Evolutionary conservation across 2,888 invertebrate species (phyloP), one percentile per base, ranked within the genome.

Genomic region (Eupithecia exiguata): DNA sequence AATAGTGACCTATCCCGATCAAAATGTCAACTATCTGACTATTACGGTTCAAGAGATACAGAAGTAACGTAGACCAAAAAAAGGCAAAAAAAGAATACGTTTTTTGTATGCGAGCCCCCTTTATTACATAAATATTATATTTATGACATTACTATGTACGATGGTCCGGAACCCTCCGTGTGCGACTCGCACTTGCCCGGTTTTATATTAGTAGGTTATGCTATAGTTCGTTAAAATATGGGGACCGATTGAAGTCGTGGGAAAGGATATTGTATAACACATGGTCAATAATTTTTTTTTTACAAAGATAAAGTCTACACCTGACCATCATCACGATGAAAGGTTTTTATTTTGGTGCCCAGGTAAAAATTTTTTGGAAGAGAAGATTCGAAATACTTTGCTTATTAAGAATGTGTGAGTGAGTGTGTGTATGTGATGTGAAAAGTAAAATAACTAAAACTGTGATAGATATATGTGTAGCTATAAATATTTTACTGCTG

Each of bases 261-360:
- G 93, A 92, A 92, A 84, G 80, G 76, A 84, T 81, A 82, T 85
- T 83, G 82, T 82, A 82, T 82, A 81, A 81, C 77, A 81, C 82
- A 81, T 80, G 81, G 80, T 86, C 86, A 87, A 86, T 84, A 83
- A 53, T 76, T 79, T 80, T 77, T 79, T 81, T 77, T 79, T 78
- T 82, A 78, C 82, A 78, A 78, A 85, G 86, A 89, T 90, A 87
- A 87, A 88, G 86, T 87, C 86, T 85, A 87, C 91, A 91, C 91
- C 91, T 91, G 89, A 89, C 87, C 87, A 82, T 79, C 87, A 82
- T 79, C 77, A 76, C 82, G 81, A 82, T 78, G 81, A 79, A 82
- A 82, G 84, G 84, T 83, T 79, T 79, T 82, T 85, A 85, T 88
- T 88, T 85, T 86, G 81, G 88, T 85, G 87, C 87, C 78, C 91